phyloP scores from a whole-genome alignment of 1,140 invertebrate genomes.

The Ceratosolen fusciceps region DNA sequence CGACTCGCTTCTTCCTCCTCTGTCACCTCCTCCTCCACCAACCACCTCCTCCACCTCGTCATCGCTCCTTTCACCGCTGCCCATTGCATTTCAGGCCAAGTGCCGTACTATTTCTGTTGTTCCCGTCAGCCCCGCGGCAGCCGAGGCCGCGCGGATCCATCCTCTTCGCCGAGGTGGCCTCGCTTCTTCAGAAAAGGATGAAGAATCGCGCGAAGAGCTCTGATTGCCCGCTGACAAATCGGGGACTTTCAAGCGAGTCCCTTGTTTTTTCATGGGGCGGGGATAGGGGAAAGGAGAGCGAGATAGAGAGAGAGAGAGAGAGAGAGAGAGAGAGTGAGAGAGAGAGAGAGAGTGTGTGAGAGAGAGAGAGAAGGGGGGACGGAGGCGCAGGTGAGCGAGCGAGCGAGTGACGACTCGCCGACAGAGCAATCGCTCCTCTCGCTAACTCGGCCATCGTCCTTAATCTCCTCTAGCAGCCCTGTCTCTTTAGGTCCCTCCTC shows the following conservation, averaged over 20 bases:
- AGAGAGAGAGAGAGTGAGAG: too few species aligned
- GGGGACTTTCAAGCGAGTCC: constrained; percentile 40
- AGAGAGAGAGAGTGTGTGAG: too few species aligned
- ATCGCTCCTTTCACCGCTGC: background rate
- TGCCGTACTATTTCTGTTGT: constrained; percentile 9
- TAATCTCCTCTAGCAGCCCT: constrained; percentile 17
- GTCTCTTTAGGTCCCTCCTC: background rate
- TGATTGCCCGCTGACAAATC: constrained; percentile 27
- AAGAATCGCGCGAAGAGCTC: constrained; percentile 19
- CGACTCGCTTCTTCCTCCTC: background rate
- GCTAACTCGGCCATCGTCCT: background rate
- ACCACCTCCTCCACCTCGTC: background rate
- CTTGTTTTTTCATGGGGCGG: constrained; percentile 23
- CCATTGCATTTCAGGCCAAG: constrained; percentile 18
- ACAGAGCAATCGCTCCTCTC: constrained; percentile 42
- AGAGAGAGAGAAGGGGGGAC: too few species aligned
- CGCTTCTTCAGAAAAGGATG: constrained; percentile 21
- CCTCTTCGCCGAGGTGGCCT: background rate
- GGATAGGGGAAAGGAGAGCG: too few species aligned
- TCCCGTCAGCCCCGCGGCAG: too few species aligned
- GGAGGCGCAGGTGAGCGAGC: too few species aligned
- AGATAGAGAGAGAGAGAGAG: too few species aligned
- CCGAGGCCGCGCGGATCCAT: too few species aligned
- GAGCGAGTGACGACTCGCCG: constrained; percentile 24
- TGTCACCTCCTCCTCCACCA: background rate